phyloP scores from a whole-genome alignment of 37 sponge, comb jelly and placozoan genomes.

The Axinella damicornis region DNA sequence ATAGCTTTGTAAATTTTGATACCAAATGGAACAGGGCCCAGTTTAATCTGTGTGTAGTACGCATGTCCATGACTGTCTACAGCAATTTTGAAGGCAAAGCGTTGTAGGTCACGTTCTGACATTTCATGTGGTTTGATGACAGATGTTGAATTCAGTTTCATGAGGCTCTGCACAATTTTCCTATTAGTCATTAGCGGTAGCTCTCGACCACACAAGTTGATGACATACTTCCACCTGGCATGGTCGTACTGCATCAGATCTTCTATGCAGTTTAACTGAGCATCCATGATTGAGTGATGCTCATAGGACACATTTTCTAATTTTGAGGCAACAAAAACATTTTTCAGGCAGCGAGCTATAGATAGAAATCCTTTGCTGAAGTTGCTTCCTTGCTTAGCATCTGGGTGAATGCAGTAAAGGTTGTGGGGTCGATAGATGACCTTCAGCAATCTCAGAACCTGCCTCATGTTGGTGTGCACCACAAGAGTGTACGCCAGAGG shows the following conservation, averaged over 20 bases:
- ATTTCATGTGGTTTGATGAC: neutral
- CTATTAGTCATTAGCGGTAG: constrained; percentile 56
- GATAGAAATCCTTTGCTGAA: neutral
- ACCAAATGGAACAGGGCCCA: too few relatives aligned
- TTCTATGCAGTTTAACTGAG: neutral
- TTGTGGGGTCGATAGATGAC: constrained; percentile 46
- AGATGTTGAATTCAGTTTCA: constrained; percentile 13
- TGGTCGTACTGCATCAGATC: too few relatives aligned
- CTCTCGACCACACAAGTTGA: constrained; percentile 54
- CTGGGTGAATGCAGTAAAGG: constrained; percentile 38
- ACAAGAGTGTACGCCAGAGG: constrained; percentile 26
- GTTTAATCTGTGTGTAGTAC: too few relatives aligned
- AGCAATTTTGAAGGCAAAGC: neutral
- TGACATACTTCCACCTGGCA: constrained; percentile 42
- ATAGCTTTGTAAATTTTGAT: constrained; percentile 21
- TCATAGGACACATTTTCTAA: neutral
- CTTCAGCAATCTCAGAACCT: constrained; percentile 31
- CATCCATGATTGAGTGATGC: neutral
- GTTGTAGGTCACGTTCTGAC: neutral
- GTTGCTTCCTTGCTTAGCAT: neutral
- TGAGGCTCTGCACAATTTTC: constrained; percentile 34
- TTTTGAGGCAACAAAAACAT: constrained; percentile 17
- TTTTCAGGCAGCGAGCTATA: constrained; percentile 24
- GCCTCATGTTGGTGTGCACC: constrained; percentile 5
- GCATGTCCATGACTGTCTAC: too few relatives aligned